Evolutionary conservation across 2,113 vertebrate species (phyloP).

Genomic region (Epinephelus fuscoguttatus): DNA sequence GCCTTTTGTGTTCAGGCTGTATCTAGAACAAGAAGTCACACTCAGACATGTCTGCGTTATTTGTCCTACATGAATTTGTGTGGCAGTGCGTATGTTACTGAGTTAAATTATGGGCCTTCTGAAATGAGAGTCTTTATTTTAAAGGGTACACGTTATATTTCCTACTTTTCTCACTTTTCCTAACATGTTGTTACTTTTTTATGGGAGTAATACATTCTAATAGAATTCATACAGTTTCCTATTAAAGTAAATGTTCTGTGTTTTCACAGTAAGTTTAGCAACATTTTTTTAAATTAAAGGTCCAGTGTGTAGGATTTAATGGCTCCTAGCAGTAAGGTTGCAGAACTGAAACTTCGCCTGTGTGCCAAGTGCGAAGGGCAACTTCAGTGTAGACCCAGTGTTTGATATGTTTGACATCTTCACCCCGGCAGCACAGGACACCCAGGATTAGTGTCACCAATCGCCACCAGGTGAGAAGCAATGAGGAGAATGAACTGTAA

Average conservation of each 20-base stretch:
- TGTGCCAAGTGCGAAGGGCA: too few species aligned
- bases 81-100: neutral
- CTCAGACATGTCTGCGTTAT: conserved; percentile 6
- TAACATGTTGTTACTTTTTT: neutral
- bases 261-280: neutral
- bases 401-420: too few species aligned
- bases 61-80: conserved; percentile 15
- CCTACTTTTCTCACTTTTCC: neutral
- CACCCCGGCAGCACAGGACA: too few species aligned
- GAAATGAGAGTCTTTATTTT: conserved; percentile 3
- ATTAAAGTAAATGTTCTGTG: neutral
- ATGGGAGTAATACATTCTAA: neutral
- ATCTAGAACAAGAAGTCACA: conserved; percentile 39
- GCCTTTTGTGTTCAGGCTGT: conserved; percentile 19
- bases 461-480: too few species aligned
- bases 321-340: too few species aligned
- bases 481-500: neutral
- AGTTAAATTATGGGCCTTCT: neutral
- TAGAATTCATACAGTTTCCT: neutral
- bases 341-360: too few species aligned
- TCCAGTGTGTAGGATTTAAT: too few species aligned
- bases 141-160: neutral
- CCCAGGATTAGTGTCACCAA: too few species aligned
- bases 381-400: too few species aligned
- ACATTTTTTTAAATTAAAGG: neutral